A percentile compares a stretch with the other conserved stretches of the same genome.
Conservation (phyloP, 1,140 invertebrate genomes). For the Conus betulinus region DNA sequence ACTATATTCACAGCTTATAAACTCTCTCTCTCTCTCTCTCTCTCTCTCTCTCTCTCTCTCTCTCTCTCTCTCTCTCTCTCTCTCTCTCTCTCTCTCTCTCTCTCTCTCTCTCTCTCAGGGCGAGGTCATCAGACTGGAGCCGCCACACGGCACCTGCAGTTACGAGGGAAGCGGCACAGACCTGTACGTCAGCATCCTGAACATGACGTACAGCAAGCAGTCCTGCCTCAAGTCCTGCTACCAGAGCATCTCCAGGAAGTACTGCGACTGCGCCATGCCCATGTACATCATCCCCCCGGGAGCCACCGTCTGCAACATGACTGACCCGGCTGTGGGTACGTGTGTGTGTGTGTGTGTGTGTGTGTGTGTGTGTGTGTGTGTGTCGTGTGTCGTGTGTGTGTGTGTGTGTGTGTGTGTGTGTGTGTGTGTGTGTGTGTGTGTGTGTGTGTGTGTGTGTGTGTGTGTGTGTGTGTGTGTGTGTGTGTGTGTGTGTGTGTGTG, state of each 20-base stretch:
- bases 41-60: neutral
- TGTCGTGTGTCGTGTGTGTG: neutral
- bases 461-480: neutral
- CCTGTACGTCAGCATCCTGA: slow-evolving; percentile 49
- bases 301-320: slow-evolving; percentile 52
- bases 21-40: neutral
- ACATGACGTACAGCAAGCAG: slow-evolving; percentile 54
- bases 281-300: slow-evolving; percentile 49
- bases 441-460: slow-evolving; percentile 3
- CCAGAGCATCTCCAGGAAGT: slow-evolving; percentile 45
- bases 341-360: neutral
- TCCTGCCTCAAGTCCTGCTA: slow-evolving; percentile 68
- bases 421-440: slow-evolving; percentile 13
- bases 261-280: slow-evolving; percentile 58
- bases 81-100: neutral
- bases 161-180: slow-evolving; percentile 37
- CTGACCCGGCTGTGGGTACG: slow-evolving; percentile 39
- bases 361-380: neutral
- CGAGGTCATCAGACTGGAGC: slow-evolving; percentile 49
- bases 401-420: neutral
- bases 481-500: no score
- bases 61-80: neutral
- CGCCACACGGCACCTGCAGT: slow-evolving; percentile 59
- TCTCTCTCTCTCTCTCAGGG: slow-evolving; percentile 40
- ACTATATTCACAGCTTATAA: neutral